Conservation (phyloP, 2,888 invertebrate species). For the Chirona hameri region DNA sequence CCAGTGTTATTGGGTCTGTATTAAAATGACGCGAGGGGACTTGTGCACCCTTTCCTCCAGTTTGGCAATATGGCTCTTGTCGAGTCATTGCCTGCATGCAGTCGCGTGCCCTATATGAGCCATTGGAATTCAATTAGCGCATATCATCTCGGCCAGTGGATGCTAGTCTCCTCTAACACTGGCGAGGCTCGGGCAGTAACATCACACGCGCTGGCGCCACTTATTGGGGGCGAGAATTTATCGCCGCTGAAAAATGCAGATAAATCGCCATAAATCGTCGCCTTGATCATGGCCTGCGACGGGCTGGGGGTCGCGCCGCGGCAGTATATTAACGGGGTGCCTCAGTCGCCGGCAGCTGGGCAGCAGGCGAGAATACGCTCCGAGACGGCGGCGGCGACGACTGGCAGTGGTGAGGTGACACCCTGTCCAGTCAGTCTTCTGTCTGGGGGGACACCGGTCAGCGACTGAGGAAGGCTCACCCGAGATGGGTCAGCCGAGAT, state of each 20-base stretch:
- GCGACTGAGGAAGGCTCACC: too few species aligned
- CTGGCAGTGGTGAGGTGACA: neutral
- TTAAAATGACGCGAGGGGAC: neutral
- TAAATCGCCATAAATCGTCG: constrained; percentile 14
- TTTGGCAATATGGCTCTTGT: neutral
- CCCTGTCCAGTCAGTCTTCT: too few species aligned
- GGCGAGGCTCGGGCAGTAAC: neutral
- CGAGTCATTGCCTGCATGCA: neutral
- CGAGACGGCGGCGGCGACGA: neutral
- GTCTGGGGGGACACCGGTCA: too few species aligned
- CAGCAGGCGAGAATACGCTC: neutral
- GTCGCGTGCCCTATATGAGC: neutral
- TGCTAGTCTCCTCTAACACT: neutral
- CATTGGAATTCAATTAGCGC: neutral
- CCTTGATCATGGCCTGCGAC: neutral
- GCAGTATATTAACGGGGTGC: neutral
- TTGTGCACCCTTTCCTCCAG: neutral
- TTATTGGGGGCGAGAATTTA: constrained; percentile 1
- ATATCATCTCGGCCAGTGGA: neutral
- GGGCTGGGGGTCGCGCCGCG: neutral
- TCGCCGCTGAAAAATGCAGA: constrained; percentile 22
- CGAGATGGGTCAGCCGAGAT: too few species aligned
- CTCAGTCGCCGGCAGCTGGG: neutral
- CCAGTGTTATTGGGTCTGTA: neutral
- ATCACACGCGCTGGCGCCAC: neutral